These are phyloP conservation scores for Melangyna quadrimaculata DNA, from an alignment of 2,888 invertebrate genomes.

Conservation along the genomic window DNA sequence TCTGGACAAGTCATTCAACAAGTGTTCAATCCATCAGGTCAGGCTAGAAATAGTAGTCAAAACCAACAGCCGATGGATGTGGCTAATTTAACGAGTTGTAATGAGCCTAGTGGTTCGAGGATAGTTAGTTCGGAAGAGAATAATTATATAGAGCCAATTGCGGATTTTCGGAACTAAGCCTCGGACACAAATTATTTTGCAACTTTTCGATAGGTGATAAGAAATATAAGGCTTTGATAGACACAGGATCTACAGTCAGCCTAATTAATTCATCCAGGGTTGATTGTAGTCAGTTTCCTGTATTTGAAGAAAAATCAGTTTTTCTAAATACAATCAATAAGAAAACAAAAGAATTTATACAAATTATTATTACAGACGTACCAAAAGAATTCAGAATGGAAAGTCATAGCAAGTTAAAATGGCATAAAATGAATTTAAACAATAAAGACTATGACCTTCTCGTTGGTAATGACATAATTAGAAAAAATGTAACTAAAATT, in stretches of 20 bases:
- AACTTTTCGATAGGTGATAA: neutral
- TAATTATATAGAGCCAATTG: neutral
- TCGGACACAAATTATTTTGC: constrained; percentile 7
- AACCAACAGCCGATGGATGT: neutral
- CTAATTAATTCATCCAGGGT: neutral
- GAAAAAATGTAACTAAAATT: neutral
- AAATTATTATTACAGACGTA: no score
- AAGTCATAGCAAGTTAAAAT: no score
- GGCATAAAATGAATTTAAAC: neutral
- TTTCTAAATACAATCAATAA: neutral
- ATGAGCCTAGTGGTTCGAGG: neutral
- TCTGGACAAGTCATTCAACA: neutral
- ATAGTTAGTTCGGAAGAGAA: neutral
- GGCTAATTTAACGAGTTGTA: neutral
- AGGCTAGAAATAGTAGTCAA: neutral
- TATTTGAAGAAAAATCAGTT: neutral
- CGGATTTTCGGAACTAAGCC: constrained; percentile 14
- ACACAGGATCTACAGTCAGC: neutral
- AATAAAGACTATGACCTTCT: constrained; percentile 9
- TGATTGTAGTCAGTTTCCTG: neutral
- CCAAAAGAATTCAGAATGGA: no score
- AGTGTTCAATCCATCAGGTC: neutral
- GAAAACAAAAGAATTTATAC: no score
- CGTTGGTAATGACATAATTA: neutral
- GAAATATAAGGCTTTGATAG: constrained; percentile 10